Base-by-base conservation (phyloP, 92 coral and sea anemone genomes). In the Parazoanthus atlanticus region DNA sequence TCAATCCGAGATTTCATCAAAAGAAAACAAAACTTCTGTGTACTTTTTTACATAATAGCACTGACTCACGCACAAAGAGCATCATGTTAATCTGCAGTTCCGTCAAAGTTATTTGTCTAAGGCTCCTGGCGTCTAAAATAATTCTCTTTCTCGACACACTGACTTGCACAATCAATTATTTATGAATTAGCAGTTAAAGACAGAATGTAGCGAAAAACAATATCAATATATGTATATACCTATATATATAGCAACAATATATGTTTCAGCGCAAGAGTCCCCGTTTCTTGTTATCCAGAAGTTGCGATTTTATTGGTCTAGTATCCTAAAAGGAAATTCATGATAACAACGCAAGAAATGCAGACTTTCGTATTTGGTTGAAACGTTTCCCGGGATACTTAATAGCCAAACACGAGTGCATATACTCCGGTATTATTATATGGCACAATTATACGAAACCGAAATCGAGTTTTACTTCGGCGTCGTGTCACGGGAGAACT, bases 301-400 rank as follows among this genome's bases (percentile, higher is more conserved):
- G 69, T 23, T 61, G 28, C 28, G 69, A 61, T 61, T 61, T 61
- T 6, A 61, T 61, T 21, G 69, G 69, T 61, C 28, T 9, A 21
- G 17, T 61, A 0, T 23, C 8, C 7, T 61, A 28, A 17, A 17
- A 23, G 38, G 21, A 56, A 16, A 56, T 56, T 56, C 66, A 56
- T 17, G 25, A 3, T 56, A 56, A 17, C 25, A 56, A 16, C 66
- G 66, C 16, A 56, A 56, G 43, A 32, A 19, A 8, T 74, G 78
- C 78, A 36, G 79, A 19, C 1, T n/a, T n/a, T 75, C 6, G 43
- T 36, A 25, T 21, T 23, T 36, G 29, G 15, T 11, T 75, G 25
- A 34, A 75, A 75, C 79, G 79, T 75, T 75, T 75, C 79, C 79
- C 47, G 13, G 49, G 79, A 75, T 33, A 36, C 79, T 34, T 33